Conservation (phyloP, 1,140 invertebrate species). For the Ceratitis capitata region DNA sequence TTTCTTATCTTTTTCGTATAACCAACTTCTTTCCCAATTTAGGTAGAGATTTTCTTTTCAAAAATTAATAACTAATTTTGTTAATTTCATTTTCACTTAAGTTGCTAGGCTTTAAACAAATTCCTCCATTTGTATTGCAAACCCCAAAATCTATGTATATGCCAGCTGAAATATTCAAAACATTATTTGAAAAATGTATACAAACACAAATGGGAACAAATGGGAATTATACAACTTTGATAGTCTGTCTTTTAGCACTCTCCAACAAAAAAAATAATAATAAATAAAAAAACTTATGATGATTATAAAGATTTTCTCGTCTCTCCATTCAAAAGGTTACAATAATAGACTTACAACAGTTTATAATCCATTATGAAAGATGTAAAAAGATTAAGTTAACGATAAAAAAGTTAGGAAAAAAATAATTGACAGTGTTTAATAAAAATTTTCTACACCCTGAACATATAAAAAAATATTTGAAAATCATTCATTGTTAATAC, state of each 20-base stretch:
- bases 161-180: background rate
- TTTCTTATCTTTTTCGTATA: too few species aligned
- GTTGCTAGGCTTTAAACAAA: background rate
- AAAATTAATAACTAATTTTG: background rate
- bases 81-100: background rate
- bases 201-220: constrained; percentile 21
- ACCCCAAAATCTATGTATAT: background rate
- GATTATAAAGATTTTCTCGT: background rate
- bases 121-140: background rate
- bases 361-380: background rate
- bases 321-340: background rate
- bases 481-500: background rate
- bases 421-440: background rate
- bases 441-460: constrained; percentile 7
- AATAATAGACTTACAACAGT: background rate
- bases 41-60: too few species aligned
- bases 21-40: too few species aligned
- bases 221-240: constrained; percentile 34
- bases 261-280: background rate
- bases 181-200: background rate
- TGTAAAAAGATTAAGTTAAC: background rate
- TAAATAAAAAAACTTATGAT: background rate
- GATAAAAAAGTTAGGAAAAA: background rate
- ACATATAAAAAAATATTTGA: background rate
- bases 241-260: constrained; percentile 32